Base-by-base conservation (phyloP, 2,797 vertebrate species). In the Gadopsis bispinosus region DNA sequence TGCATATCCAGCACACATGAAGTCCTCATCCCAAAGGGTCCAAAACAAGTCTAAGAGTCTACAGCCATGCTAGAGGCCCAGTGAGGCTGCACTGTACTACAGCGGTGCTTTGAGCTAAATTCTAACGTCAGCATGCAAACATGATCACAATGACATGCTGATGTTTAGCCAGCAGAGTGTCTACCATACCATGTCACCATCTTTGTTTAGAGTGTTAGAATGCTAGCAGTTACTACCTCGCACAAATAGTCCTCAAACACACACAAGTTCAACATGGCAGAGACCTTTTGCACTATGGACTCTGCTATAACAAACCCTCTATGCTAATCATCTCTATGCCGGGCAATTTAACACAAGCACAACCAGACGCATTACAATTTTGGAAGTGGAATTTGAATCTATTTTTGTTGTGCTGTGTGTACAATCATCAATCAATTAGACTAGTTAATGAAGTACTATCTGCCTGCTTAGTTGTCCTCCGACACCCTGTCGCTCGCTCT, bases 381-480 rank as follows among this genome's bases (percentile, higher is more conserved):
- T 50, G 70, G 59, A 69, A 68, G 55, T 50, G 26, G 73, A 78
- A 81, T 59, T 55, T 45, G 16, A 69, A 89, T 92, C 87, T 75
- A 81, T 91, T 87, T 80, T 77, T 71, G 73, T 55, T 22, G 58
- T 22, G 58, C 22, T 5, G 26, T 53, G 59, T 81, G 78, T 41
- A 55, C 76, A 73, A 73, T 86, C 82, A 91, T 87, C 86, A 90
- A 87, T 93, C 91, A 91, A 92, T 90, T 89, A 83, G 65, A 74
- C 62, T 69, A 80, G 87, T 87, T 90, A 93, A 92, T 91, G 81
- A 92, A 86, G 65, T 71, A 51, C 79, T 75, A 69, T 81, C 62
- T 77, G 73, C 69, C 78, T 63, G 76, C 81, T 69, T 64, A 73
- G 78, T 68, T 81, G 73, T 83, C 80, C 87, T 86, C 73, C 51